These are phyloP conservation scores for Corydoras maculifer DNA, from an alignment of 2,113 vertebrate genomes.

Conservation along the genomic window DNA sequence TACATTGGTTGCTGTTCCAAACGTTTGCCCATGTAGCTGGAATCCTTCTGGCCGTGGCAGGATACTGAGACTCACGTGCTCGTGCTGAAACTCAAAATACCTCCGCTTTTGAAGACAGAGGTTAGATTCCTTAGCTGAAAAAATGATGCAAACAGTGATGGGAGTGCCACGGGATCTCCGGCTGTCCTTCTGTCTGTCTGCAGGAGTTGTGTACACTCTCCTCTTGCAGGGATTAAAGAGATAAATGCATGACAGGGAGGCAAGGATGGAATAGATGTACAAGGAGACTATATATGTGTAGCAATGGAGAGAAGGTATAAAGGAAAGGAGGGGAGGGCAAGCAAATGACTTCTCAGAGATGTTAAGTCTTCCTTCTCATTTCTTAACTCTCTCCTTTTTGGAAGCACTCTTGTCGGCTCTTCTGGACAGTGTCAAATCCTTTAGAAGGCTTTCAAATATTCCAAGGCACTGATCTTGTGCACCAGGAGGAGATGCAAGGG, in stretches of 20 bases:
- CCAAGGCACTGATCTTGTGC: conserved; percentile 51
- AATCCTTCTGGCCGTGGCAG: conserved; percentile 75
- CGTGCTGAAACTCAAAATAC: conserved; percentile 30
- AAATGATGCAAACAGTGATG: conserved; percentile 13
- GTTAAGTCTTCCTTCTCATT: no score
- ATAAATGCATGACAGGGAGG: no score
- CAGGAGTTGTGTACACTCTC: conserved; percentile 35
- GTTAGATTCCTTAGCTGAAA: conserved; percentile 27
- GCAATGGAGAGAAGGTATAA: no score
- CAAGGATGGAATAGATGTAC: no score
- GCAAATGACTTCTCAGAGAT: no score
- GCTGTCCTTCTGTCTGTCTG: conserved; percentile 35
- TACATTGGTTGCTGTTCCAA: conserved; percentile 91
- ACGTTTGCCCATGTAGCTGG: conserved; percentile 92
- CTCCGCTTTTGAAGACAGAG: conserved; percentile 19
- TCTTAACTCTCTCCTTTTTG: no score
- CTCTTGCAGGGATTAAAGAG: conserved; percentile 33
- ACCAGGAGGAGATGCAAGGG: conserved; percentile 57
- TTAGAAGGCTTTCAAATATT: conserved; percentile 56
- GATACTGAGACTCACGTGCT: conserved; percentile 49
- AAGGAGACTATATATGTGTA: no score
- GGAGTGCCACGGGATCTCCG: conserved; percentile 34
- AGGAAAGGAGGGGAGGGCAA: no score
- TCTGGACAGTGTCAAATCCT: conserved; percentile 45
- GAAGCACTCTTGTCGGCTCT: conserved; percentile 16